Conservation (phyloP, 1,140 invertebrate species). For the Papilio xuthus region DNA sequence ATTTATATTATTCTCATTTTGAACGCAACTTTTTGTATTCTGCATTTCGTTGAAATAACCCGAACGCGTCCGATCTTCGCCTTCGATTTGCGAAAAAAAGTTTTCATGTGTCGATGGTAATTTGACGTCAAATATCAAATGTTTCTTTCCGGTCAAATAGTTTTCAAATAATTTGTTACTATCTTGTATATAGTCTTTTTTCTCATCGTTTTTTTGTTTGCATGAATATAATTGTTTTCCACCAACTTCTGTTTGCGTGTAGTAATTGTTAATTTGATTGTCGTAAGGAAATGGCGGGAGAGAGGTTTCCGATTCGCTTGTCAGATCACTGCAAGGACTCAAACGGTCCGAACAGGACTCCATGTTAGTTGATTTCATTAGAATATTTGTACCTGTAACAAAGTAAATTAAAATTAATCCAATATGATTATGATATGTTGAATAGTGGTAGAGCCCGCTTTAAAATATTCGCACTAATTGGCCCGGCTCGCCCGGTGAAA, state of each 20-base stretch:
- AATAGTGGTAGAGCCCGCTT: too few relatives aligned
- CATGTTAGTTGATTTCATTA: constrained; percentile 77
- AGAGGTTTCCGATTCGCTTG: constrained; percentile 74
- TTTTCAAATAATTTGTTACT: constrained; percentile 71
- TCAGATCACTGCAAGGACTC: constrained; percentile 71
- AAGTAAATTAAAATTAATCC: neutral
- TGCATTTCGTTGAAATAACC: constrained; percentile 60
- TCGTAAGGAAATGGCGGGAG: constrained; percentile 72
- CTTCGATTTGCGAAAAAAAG: constrained; percentile 68
- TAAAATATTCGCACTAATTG: too few relatives aligned
- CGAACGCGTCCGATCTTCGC: constrained; percentile 59
- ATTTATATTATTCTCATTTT: constrained; percentile 66
- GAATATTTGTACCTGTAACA: constrained; percentile 44
- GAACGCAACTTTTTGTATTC: constrained; percentile 60
- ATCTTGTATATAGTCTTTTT: constrained; percentile 68
- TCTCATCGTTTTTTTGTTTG: constrained; percentile 66
- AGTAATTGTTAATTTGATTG: constrained; percentile 63
- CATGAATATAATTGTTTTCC: constrained; percentile 72
- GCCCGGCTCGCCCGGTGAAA: too few relatives aligned
- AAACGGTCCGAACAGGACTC: constrained; percentile 70
- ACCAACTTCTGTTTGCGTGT: constrained; percentile 55
- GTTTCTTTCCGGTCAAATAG: constrained; percentile 69
- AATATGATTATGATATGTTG: too few relatives aligned
- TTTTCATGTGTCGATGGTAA: constrained; percentile 67
- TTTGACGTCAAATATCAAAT: constrained; percentile 75